Evolutionary conservation across 2,797 vertebrate species (phyloP), one percentile per base, ranked within the genome.

Genomic region (Malacoraja senta): DNA sequence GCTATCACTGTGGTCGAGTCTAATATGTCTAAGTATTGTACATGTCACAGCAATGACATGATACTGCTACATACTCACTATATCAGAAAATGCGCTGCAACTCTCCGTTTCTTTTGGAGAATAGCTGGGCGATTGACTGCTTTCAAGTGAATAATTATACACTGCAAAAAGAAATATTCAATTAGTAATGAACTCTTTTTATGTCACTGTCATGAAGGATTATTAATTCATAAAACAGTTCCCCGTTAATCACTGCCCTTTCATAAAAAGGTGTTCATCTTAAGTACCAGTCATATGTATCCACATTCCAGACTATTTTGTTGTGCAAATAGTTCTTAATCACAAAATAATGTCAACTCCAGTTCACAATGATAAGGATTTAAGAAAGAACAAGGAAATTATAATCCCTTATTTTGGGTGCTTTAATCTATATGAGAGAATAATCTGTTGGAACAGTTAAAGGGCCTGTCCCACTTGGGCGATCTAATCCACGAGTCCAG

Each of bases 71-170:
- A 90, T 35, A 93, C 96, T 97, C 94, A 98, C 97, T 78, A 88
- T 91, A 19, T 95, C 95, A 32, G 96, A 96, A 94, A 96, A 96
- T 91, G 96, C 96, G 95, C 95, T 97, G 81, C 95, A 94, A 94
- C 95, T 95, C 0, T 96, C 96, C 12, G 94, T 94, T 93, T 95
- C 94, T 83, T 94, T 94, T 93, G 96, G 96, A 94, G 96, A 96
- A 94, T 95, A 97, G 94, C 94, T 94, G 93, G 96, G 94, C 24
- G 95, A 96, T 83, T 94, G 94, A 77, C 94, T 96, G 94, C 94
- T 95, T 90, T 93, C 94, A 94, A 92, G 12, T 19, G 81, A 63
- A 76, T 68, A 78, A 17, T 91, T 74, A 68, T 74, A 94, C 93
- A 94, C 96, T 93, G 93, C 72, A 95, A 95, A 94, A 74, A 0